Conservation (phyloP, 2,797 vertebrate species). For the Percopsis omiscomaycus region DNA sequence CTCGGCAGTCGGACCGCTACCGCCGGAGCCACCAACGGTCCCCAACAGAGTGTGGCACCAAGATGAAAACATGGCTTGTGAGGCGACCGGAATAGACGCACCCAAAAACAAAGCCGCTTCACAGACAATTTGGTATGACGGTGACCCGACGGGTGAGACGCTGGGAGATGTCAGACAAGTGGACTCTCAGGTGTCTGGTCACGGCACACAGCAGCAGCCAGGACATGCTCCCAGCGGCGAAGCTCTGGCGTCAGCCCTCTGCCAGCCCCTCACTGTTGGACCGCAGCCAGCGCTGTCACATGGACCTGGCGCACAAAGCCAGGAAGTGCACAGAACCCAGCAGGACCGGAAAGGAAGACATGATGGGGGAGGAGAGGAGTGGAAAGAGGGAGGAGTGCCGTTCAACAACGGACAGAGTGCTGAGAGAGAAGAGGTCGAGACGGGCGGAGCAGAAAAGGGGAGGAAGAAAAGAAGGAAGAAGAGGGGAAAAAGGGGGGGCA, state of each 20-base stretch:
- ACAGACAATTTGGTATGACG: constrained; percentile 45
- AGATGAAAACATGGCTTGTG: constrained; percentile 1
- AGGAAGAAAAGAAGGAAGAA: constrained; percentile 53
- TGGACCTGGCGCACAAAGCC: constrained; percentile 57
- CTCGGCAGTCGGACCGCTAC: neutral
- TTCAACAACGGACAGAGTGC: constrained; percentile 31
- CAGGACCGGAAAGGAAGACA: constrained; percentile 47
- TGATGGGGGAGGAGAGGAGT: constrained; percentile 18
- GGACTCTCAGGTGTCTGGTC: constrained; percentile 7
- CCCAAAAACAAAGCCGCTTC: constrained; percentile 19
- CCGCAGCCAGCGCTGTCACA: constrained; percentile 52
- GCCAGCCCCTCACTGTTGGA: constrained; percentile 54
- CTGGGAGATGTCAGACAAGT: constrained; percentile 12
- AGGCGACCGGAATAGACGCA: constrained; percentile 5
- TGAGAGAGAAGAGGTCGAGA: constrained; percentile 28
- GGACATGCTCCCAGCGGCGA: constrained; percentile 30
- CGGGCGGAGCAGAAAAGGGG: constrained; percentile 34
- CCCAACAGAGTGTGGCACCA: constrained; percentile 40
- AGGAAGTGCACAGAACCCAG: constrained; percentile 55
- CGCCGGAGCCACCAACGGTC: neutral
- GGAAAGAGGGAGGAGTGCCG: constrained; percentile 19
- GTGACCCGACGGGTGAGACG: constrained; percentile 7
- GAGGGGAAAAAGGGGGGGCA: constrained; percentile 40
- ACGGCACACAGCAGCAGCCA: constrained; percentile 34
- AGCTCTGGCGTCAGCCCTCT: constrained; percentile 35